Base-by-base conservation (phyloP, 2,888 invertebrate genomes). In the Ophion ellenae region DNA sequence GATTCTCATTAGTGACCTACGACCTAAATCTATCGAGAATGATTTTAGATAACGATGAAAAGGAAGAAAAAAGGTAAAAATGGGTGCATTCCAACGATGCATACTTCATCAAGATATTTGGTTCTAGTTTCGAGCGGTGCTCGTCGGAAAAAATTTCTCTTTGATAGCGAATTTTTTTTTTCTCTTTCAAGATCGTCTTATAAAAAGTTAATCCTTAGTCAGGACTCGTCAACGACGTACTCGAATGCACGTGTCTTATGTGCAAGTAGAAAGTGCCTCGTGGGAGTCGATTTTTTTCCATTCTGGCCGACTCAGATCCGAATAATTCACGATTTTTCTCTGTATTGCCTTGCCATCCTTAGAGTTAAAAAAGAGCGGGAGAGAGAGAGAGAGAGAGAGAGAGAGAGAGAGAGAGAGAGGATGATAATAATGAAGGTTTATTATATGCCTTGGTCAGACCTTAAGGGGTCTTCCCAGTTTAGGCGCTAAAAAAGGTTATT, bases 211-310 rank as follows among this genome's bases (percentile, higher is more conserved):
- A 71, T 73, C 47, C 36, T 73, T 20, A 78, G 59, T 57, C 74
- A 70, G 24, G 69, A 32, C 45, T 71, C 80, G 61, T 81, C 71
- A 73, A 77, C 77, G 70, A 69, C 57, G 63, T 70, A 76, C 71
- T 78, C 80, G 79, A 84, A 84, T 69, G 69, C 70, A 81, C 81
- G 59, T 67, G 32, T 75, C 45, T 61, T 61, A 66, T 53, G 57
- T 53, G 24, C 59, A 40, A 70, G 74, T 83, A 75, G 86, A 86
- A 86, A 86, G 86, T 75, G 73, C 47, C 75, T 83, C 78, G 83
- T 83, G 86, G 86, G 86, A 86, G 86, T 77, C 74, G 73, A 67
- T 70, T 67, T 75, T 63, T 59, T 59, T 53, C 47, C 74, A 66
- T 40, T 73, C 40, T 63, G 45, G 24, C 64, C 45, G 24, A 36